Base-by-base conservation (phyloP, 2,113 vertebrate genomes). In the Numenius arquata region DNA sequence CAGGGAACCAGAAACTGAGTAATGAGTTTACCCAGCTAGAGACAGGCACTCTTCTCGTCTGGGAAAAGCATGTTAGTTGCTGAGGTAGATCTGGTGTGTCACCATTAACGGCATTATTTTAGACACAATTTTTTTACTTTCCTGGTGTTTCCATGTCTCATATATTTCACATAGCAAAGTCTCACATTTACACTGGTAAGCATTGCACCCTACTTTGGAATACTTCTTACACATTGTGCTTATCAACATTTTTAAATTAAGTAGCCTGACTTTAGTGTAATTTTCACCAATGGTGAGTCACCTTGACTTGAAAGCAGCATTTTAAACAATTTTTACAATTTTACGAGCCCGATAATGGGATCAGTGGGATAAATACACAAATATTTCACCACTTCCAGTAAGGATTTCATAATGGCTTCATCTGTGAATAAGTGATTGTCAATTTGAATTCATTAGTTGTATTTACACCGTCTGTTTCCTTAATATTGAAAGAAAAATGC, bases 21-120 rank as follows among this genome's bases (percentile, higher is more conserved):
- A 96, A 96, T 96, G 92, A 74, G 41, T 95, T 95, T 97, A 95
- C 50, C n/a, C 62, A 82, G 81, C 66, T 92, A 95, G 48, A 94
- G 53, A 62, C 77, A 93, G 53, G 18, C 89, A 58, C n/a, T 89
- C 18, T 61, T 92, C 82, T 84, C 30, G 15, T 95, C 55, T 92
- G 55, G 92, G 77, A 82, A 85, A 85, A 79, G 66, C 16, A 25
- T 62, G 38, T 36, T 91, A 66, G 79, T 95, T 92, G 50, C 62
- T 92, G 84, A 85, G n/a, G 16, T 73, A 58, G 15, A 48, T 79
- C 23, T 8, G 18, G 16, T 65, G n/a, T 75, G 52, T 67, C 47
- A 78, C 56, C 15, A 32, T 68, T 90, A 45, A 17, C 38, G 67
- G 9, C 12, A 58, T 52, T 71, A 59, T 82, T 92, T 94, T 68